A percentile compares a stretch with the other conserved stretches of the same genome.
These are phyloP conservation scores for Strigops habroptila DNA, from an alignment of 2,113 vertebrate genomes.

Conservation along the genomic window DNA sequence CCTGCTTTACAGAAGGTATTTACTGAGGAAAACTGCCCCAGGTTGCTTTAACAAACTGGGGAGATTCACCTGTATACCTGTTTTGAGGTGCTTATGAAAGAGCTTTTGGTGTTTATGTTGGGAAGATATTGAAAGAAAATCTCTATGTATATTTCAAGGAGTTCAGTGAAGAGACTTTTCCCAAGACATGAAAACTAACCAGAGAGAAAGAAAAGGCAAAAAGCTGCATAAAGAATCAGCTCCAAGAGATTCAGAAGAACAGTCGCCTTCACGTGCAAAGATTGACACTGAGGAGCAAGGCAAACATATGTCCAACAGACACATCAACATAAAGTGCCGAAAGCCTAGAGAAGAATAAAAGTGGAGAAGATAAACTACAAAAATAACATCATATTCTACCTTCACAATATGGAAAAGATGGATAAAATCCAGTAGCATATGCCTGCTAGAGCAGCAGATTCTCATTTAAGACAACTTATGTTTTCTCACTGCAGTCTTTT, in stretches of 20 bases:
- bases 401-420: constrained; percentile 63
- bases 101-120: background rate
- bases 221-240: background rate
- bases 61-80: background rate
- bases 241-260: constrained; percentile 49
- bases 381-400: constrained; percentile 57
- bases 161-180: background rate
- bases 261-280: constrained; percentile 47
- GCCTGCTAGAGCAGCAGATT: constrained; percentile 57
- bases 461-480: constrained; percentile 66
- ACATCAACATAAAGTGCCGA: constrained; percentile 38
- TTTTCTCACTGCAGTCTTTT: constrained; percentile 66
- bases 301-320: constrained; percentile 61
- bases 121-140: background rate
- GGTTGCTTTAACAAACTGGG: background rate
- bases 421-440: constrained; percentile 67
- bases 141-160: background rate
- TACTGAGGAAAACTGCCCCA: background rate
- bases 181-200: background rate
- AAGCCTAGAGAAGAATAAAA: constrained; percentile 52
- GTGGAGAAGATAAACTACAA: constrained; percentile 44
- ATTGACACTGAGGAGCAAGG: constrained; percentile 44
- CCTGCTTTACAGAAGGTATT: background rate
- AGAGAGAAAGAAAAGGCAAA: constrained; percentile 5
- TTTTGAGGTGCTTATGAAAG: background rate